A percentile compares a stretch with the other conserved stretches of the same genome.
Evolutionary conservation across 2,888 invertebrate species (phyloP).

Genomic region (Anaspis maculata): DNA sequence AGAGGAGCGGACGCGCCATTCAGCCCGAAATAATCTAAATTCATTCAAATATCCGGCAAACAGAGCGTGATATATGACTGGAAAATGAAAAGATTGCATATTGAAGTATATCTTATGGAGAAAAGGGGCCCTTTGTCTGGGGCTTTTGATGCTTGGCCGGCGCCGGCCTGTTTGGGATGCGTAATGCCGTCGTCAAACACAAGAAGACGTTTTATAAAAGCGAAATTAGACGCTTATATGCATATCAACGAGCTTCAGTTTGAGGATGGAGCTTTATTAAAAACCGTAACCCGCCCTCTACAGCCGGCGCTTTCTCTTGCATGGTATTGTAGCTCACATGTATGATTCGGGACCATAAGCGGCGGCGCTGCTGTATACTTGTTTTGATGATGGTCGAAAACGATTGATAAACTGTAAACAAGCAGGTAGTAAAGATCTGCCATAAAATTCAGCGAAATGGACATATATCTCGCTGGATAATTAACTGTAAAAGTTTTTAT

Average conservation of each 20-base stretch:
- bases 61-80: slow-evolving; percentile 26
- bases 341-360: too few species aligned
- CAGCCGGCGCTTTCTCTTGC: too few species aligned
- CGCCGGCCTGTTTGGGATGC: slow-evolving; percentile 25
- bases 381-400: too few species aligned
- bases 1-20: slow-evolving; percentile 17
- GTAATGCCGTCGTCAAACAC: slow-evolving; percentile 28
- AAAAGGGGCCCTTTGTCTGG: slow-evolving; percentile 21
- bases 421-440: too few species aligned
- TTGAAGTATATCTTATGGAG: slow-evolving; percentile 9
- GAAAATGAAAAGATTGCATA: slow-evolving; percentile 22
- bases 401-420: too few species aligned
- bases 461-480: too few species aligned
- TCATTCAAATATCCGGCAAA: slow-evolving; percentile 31
- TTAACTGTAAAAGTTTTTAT: too few species aligned
- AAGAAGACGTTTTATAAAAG: slow-evolving; percentile 24
- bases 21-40: slow-evolving; percentile 33
- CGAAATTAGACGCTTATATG: slow-evolving; percentile 16
- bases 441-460: too few species aligned
- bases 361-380: too few species aligned
- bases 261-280: slow-evolving; percentile 8
- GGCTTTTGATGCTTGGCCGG: slow-evolving; percentile 23
- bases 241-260: slow-evolving; percentile 19
- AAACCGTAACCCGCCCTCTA: slow-evolving; percentile 4
- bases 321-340: too few species aligned